Conservation (phyloP, 1,140 invertebrate genomes). For the Cephus cinctus region DNA sequence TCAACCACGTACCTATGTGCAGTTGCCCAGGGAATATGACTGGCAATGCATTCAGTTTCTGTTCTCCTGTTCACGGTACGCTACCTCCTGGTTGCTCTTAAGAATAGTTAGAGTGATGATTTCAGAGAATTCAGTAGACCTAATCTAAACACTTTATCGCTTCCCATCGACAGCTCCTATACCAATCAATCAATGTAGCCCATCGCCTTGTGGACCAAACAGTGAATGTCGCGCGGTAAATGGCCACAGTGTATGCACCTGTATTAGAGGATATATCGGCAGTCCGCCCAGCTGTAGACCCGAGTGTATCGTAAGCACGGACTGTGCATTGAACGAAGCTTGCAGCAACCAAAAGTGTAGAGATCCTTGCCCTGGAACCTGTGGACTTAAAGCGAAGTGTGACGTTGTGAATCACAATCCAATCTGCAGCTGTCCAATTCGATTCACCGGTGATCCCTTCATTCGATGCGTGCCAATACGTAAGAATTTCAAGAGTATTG, state of each 20-base stretch:
- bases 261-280: conserved; percentile 65
- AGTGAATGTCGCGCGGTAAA: conserved; percentile 65
- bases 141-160: conserved; percentile 26
- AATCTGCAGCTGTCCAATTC: conserved; percentile 64
- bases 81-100: conserved; percentile 7
- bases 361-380: conserved; percentile 70
- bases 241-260: conserved; percentile 67
- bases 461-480: conserved; percentile 54
- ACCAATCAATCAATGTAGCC: conserved; percentile 61
- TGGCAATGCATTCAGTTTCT: conserved; percentile 70
- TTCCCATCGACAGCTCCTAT: conserved; percentile 38
- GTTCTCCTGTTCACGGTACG: conserved; percentile 46
- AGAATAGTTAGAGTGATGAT: conserved; percentile 30
- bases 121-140: conserved; percentile 6
- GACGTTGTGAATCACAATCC: conserved; percentile 64
- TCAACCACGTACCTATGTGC: conserved; percentile 76
- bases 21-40: conserved; percentile 66
- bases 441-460: conserved; percentile 63
- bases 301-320: conserved; percentile 68
- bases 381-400: conserved; percentile 66
- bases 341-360: conserved; percentile 71
- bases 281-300: conserved; percentile 68
- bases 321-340: conserved; percentile 64
- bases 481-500: conserved; percentile 34
- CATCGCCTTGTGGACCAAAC: conserved; percentile 67